A percentile compares a stretch with the other conserved stretches of the same genome.
Conservation (phyloP, 2,113 vertebrate genomes). For the Gnathonemus longibarbis region DNA sequence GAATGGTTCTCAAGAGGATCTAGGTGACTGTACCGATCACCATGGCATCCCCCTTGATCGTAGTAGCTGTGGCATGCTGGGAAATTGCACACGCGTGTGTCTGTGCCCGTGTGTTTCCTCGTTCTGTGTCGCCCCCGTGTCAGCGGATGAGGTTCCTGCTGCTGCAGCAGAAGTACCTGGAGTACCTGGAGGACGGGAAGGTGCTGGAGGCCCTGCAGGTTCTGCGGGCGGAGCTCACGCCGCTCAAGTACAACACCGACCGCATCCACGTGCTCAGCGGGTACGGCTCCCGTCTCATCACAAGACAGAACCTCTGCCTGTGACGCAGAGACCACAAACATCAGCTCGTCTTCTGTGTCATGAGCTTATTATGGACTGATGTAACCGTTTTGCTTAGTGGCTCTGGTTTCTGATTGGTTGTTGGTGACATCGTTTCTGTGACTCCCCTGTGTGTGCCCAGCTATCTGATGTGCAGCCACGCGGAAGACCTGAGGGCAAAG, state of each 20-base stretch:
- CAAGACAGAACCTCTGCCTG: neutral
- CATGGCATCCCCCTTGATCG: neutral
- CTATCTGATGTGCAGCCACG: conserved; percentile 96
- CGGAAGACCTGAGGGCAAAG: conserved; percentile 87
- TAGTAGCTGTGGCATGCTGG: neutral
- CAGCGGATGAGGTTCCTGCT: conserved; percentile 98
- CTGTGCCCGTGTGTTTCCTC: neutral
- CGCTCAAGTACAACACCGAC: conserved; percentile 92
- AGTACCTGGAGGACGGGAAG: conserved; percentile 94
- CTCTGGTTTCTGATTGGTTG: neutral
- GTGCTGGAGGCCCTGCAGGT: conserved; percentile 94
- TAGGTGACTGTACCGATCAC: neutral
- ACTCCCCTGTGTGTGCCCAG: conserved; percentile 50
- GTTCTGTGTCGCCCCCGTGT: neutral
- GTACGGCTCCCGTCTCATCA: conserved; percentile 50
- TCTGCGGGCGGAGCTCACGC: conserved; percentile 85
- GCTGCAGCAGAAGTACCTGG: conserved; percentile 97
- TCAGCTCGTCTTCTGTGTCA: neutral
- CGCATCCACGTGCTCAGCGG: conserved; percentile 92
- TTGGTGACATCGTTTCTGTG: neutral
- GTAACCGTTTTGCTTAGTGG: neutral
- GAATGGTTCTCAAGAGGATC: neutral
- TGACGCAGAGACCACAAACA: neutral
- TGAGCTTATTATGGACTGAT: neutral
- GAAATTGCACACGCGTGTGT: neutral